These are phyloP conservation scores for Aphidius ervi DNA, from an alignment of 1,140 invertebrate species.

Conservation along the genomic window DNA sequence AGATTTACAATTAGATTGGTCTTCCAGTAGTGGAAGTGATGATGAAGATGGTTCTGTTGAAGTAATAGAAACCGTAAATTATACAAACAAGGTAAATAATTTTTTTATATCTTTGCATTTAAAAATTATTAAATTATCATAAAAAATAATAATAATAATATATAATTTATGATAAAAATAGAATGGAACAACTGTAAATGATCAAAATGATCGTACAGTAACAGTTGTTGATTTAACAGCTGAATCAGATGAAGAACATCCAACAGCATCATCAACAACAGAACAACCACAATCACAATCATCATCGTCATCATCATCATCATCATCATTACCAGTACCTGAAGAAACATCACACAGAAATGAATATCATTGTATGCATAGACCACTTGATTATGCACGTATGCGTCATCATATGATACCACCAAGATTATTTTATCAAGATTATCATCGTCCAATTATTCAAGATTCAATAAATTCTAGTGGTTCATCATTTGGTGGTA, in stretches of 20 bases:
- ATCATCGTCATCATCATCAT: background rate
- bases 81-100: conserved; percentile 28
- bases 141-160: conserved; percentile 15
- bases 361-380: conserved; percentile 34
- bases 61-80: conserved; percentile 48
- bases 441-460: conserved; percentile 30
- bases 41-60: conserved; percentile 61
- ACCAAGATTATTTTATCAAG: conserved; percentile 25
- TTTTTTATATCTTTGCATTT: conserved; percentile 12
- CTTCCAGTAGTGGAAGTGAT: conserved; percentile 55
- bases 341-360: conserved; percentile 19
- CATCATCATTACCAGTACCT: conserved; percentile 2
- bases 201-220: conserved; percentile 43
- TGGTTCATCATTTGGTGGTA: conserved; percentile 42
- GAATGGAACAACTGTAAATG: conserved; percentile 10
- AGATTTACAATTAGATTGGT: conserved; percentile 75
- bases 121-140: conserved; percentile 5
- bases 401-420: conserved; percentile 23
- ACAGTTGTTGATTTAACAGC: conserved; percentile 64
- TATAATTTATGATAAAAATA: conserved; percentile 14
- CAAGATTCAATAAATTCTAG: conserved; percentile 22
- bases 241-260: conserved; percentile 61
- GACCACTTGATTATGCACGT: conserved; percentile 27
- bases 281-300: conserved; percentile 27
- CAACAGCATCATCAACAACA: conserved; percentile 28